Base-by-base conservation (phyloP, 2,888 invertebrate genomes). In the Marasmarcha lunaedactyla region DNA sequence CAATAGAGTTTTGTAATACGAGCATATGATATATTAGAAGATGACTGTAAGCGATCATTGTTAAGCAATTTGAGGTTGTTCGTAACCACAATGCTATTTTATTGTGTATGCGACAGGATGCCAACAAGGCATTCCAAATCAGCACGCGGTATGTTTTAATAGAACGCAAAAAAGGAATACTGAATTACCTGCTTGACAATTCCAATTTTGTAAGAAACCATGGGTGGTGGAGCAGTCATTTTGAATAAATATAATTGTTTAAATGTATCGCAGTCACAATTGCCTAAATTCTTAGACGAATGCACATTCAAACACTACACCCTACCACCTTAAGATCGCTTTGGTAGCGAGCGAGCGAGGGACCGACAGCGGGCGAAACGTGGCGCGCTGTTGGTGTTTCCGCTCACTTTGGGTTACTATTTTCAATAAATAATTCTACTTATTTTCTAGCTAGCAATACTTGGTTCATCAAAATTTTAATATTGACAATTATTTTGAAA, bases 181-280 rank as follows among this genome's bases (percentile, higher is more conserved):
- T 65, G 52, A 57, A 61, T 72, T 79, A 81, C 81, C 78, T 79
- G 79, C 58, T 81, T 81, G 14, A 78, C 81, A 53, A 81, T 76
- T 47, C 81, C 81, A 39, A 67, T 63, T 69, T 74, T 79, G 45
- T 74, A 79, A 39, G 62, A 60, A 49, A 73, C 69, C 40, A 63
- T 49, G 42, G 71, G 71, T 63, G 70, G 62, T 55, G 71, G 63
- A 61, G 69, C 71, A 74, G 71, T 78, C 81, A 81, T 81, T 69
- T 68, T 78, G 56, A 46, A 49, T 48, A 49, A 49, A 52, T 57
- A 53, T 49, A 47, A 51, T 49, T 54, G 47, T 47, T 50, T 47
- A 54, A 59, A 55, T 61, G 60, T 57, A 59, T 47, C 57, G 47
- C 52, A 62, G 53, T 52, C 55, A 51, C 54, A 55, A 48, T 53